Percentiles rank a stretch among this genome's conserved stretches.
These are phyloP conservation scores for Anastatus disparis DNA, from an alignment of 1,140 invertebrate species.

Conservation along the genomic window DNA sequence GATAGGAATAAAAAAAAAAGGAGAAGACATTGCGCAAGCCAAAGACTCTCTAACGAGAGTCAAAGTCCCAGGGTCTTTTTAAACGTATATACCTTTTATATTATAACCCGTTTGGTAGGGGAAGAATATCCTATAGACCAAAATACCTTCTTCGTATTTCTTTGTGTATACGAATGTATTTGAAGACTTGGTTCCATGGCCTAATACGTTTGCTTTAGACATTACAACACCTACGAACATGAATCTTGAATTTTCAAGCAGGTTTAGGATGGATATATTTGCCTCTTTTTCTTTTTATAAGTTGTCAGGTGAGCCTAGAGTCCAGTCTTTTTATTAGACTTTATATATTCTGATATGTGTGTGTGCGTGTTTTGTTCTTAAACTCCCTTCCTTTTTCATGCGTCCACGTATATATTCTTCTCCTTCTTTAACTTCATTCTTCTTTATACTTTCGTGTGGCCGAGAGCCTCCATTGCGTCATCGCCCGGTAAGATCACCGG, in stretches of 20 bases:
- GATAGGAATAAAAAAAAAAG: background rate
- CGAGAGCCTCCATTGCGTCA: constrained; percentile 31
- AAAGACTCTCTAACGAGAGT: constrained; percentile 4
- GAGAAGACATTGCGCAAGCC: constrained; percentile 25
- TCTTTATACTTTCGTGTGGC: constrained; percentile 23
- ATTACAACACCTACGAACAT: background rate
- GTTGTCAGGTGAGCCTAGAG: constrained; percentile 10
- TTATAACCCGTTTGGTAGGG: background rate
- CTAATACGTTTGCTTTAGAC: constrained; percentile 13
- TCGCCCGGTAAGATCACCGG: constrained; percentile 36
- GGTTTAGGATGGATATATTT: constrained; percentile 9
- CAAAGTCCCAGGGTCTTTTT: background rate
- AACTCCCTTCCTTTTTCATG: constrained; percentile 1
- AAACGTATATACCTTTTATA: no score
- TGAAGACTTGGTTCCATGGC: no score
- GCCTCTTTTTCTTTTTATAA: no score
- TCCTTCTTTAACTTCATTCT: background rate
- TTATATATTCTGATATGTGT: background rate
- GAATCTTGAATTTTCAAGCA: constrained; percentile 1
- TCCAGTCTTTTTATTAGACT: background rate
- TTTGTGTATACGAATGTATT: no score
- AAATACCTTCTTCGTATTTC: no score
- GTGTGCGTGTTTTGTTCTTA: no score
- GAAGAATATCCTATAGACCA: no score
- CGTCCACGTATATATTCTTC: background rate